Evolutionary conservation across 2,888 invertebrate genomes (phyloP).

Genomic region (Cantharis rufa): DNA sequence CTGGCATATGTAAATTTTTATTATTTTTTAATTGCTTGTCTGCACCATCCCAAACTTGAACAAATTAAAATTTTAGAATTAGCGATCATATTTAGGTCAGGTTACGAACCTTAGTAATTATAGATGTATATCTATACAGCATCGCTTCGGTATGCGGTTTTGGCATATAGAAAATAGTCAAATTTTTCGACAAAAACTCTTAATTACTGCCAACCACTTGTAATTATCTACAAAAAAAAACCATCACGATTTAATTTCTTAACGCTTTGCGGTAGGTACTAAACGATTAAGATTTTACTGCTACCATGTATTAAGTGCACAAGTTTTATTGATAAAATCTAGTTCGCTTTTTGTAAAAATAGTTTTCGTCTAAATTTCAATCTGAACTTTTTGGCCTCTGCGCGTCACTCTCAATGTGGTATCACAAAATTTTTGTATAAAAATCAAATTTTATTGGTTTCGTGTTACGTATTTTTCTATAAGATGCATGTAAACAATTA

Average conservation of each 20-base stretch:
- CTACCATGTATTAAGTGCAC: background rate
- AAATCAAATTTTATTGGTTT: background rate
- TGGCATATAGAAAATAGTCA: background rate
- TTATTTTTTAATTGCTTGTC: slow-evolving; percentile 7
- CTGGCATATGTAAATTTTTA: slow-evolving; percentile 27
- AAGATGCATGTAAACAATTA: background rate
- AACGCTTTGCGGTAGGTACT: background rate
- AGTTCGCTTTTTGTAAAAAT: background rate
- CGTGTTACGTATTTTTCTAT: background rate
- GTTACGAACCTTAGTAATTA: slow-evolving; percentile 4
- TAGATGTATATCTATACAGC: slow-evolving; percentile 3
- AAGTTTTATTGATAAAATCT: background rate
- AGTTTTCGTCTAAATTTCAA: background rate
- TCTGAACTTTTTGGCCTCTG: background rate
- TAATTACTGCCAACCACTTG: background rate
- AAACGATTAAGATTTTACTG: background rate
- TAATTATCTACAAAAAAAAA: background rate
- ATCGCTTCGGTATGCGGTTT: background rate
- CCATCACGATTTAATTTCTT: background rate
- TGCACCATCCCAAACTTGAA: background rate
- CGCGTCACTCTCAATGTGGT: background rate
- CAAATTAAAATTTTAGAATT: background rate
- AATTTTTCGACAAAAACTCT: background rate
- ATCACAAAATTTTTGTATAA: background rate
- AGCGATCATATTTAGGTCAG: slow-evolving; percentile 6